Conservation (phyloP, 2,113 vertebrate genomes). For the Ginglymostoma cirratum region DNA sequence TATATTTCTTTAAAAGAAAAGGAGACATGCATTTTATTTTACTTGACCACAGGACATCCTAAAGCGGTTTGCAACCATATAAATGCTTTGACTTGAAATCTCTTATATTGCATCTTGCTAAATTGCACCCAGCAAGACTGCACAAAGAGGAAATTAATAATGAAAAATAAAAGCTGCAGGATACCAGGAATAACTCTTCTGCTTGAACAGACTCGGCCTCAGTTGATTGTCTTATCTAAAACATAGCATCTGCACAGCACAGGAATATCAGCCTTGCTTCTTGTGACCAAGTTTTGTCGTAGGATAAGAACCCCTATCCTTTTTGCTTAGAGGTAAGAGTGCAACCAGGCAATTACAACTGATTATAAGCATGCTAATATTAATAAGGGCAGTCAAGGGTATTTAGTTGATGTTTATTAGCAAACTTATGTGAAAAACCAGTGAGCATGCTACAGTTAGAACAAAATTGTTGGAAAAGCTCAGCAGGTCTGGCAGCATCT, state of each 20-base stretch:
- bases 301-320: too few species aligned
- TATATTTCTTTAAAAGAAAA: not conserved
- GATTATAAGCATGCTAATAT: too few species aligned
- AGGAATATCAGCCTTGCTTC: too few species aligned
- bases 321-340: too few species aligned
- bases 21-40: not conserved
- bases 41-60: not conserved
- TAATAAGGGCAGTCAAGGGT: too few species aligned
- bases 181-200: too few species aligned
- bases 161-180: not conserved
- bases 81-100: not conserved
- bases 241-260: too few species aligned
- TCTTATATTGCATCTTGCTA: not conserved
- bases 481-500: too few species aligned
- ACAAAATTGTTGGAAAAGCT: too few species aligned
- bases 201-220: too few species aligned
- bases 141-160: not conserved
- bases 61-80: not conserved
- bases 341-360: too few species aligned
- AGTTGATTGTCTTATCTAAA: not conserved
- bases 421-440: not conserved
- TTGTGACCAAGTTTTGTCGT: too few species aligned
- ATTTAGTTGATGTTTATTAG: not conserved
- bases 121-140: not conserved
- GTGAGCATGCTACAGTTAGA: not conserved